Conservation (phyloP, 2,113 vertebrate genomes). For the Lepisosteus oculatus region DNA sequence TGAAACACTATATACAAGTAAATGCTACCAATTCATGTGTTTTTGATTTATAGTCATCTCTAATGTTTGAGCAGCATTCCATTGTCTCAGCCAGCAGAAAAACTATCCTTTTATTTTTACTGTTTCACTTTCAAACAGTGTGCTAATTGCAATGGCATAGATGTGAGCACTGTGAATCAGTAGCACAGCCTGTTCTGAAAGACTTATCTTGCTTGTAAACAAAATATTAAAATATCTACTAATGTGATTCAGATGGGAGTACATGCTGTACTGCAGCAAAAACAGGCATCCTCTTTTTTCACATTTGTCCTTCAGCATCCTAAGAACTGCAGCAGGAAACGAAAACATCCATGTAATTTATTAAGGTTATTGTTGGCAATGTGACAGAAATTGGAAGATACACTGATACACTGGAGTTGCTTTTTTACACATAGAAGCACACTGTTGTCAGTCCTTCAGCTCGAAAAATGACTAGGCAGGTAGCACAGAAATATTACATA, state of each 20-base stretch:
- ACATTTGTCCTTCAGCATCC: slow-evolving; percentile 14
- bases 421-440: not conserved
- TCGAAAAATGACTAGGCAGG: too few species aligned
- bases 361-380: slow-evolving; percentile 5
- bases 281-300: not conserved
- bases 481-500: too few species aligned
- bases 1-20: too few species aligned
- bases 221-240: slow-evolving; percentile 3
- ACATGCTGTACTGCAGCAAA: not conserved
- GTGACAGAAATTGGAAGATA: not conserved
- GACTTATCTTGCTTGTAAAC: not conserved
- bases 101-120: too few species aligned
- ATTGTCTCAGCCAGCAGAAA: too few species aligned
- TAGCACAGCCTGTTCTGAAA: not conserved
- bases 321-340: not conserved
- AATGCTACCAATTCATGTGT: too few species aligned
- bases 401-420: not conserved
- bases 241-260: slow-evolving; percentile 11
- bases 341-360: slow-evolving; percentile 16
- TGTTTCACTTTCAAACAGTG: too few species aligned
- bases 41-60: too few species aligned
- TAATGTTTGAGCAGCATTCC: too few species aligned
- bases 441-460: too few species aligned
- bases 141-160: too few species aligned
- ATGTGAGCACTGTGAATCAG: too few species aligned